A percentile compares a stretch with the other conserved stretches of the same genome.
These are phyloP conservation scores for Drosophila helvetica DNA, from an alignment of 2,888 invertebrate genomes.

Conservation along the genomic window DNA sequence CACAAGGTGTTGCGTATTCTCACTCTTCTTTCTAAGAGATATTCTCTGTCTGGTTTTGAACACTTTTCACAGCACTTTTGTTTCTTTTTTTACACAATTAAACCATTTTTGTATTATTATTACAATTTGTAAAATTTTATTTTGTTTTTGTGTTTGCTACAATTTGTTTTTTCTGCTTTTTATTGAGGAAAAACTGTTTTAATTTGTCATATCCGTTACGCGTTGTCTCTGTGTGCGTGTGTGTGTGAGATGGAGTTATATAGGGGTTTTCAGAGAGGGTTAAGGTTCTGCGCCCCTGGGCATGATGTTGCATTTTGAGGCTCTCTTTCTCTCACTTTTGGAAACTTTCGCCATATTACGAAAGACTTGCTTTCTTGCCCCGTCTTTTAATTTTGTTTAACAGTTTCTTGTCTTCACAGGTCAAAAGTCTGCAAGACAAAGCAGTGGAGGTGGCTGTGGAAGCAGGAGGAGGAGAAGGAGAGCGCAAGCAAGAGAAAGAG, in stretches of 20 bases:
- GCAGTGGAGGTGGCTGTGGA: constrained; percentile 23
- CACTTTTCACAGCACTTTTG: not conserved
- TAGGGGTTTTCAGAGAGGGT: not conserved
- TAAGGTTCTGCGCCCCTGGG: constrained; percentile 14
- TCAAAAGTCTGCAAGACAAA: constrained; percentile 70
- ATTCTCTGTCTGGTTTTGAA: not conserved
- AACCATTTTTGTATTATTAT: constrained; percentile 26
- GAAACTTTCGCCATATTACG: constrained; percentile 77
- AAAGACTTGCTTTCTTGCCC: constrained; percentile 50
- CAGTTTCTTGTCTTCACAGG: constrained; percentile 58
- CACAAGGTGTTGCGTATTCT: not conserved
- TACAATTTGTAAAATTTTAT: constrained; percentile 21
- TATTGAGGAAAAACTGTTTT: constrained; percentile 63
- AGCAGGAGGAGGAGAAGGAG: constrained; percentile 41
- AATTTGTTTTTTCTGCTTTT: constrained; percentile 26
- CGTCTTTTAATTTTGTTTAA: constrained; percentile 36
- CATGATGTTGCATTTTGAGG: constrained; percentile 60
- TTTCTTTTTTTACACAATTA: constrained; percentile 59
- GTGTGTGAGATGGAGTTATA: constrained; percentile 7
- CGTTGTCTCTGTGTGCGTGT: constrained; percentile 36
- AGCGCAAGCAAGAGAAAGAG: constrained; percentile 41
- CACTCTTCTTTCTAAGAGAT: not conserved
- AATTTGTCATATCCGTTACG: constrained; percentile 72
- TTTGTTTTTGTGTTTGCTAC: constrained; percentile 38
- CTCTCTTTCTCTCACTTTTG: not conserved